Evolutionary conservation across 2,888 invertebrate genomes (phyloP).

Genomic region (Alentia gelatinosa): DNA sequence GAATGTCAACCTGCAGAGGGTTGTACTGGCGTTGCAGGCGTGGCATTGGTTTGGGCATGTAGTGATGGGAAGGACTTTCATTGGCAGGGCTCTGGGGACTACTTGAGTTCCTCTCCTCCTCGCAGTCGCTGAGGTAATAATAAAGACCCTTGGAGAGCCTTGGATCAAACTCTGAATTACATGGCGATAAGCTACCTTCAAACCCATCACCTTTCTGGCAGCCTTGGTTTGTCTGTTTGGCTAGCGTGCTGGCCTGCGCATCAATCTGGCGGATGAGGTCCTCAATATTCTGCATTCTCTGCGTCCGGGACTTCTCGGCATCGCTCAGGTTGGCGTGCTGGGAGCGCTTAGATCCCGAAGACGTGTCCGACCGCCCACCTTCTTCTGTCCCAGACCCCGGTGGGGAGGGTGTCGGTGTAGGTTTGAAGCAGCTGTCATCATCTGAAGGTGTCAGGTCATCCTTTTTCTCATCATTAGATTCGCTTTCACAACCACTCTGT

Average conservation of each 20-base stretch:
- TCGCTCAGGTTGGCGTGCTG: neutral
- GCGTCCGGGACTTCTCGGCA: neutral
- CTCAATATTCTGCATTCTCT: conserved; percentile 49
- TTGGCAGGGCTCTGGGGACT: conserved; percentile 18
- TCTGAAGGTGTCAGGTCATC: conserved; percentile 34
- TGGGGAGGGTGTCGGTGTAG: conserved; percentile 11
- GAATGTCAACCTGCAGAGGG: conserved; percentile 35
- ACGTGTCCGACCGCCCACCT: neutral
- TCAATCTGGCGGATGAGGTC: conserved; percentile 50
- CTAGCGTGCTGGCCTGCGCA: conserved; percentile 38
- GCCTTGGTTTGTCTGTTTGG: neutral
- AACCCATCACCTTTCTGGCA: neutral
- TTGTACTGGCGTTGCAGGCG: conserved; percentile 43
- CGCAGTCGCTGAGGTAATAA: conserved; percentile 11
- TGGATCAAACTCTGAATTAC: neutral
- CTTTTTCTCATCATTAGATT: neutral
- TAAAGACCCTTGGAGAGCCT: neutral
- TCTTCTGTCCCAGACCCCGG: conserved; percentile 5
- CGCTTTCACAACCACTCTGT: conserved; percentile 6
- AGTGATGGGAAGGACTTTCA: conserved; percentile 21
- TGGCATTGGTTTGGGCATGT: conserved; percentile 48
- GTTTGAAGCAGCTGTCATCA: conserved; percentile 53
- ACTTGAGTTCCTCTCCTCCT: conserved; percentile 1
- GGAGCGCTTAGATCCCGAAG: neutral
- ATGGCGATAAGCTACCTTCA: neutral